phyloP scores from a whole-genome alignment of 2,888 invertebrate genomes.

The Galerucella pusilla region DNA sequence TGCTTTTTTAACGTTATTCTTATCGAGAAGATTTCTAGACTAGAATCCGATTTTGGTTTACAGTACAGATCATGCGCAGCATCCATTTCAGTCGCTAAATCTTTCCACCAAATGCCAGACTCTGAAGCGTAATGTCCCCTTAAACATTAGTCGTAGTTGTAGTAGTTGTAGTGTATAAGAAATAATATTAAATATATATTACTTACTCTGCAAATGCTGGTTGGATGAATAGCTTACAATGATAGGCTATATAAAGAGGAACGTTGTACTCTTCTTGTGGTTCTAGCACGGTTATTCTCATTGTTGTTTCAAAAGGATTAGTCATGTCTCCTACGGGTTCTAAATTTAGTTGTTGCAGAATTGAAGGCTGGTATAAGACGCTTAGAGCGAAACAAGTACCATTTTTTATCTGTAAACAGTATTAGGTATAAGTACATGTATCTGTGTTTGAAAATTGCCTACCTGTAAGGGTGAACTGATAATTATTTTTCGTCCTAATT shows the following conservation, averaged over 20 bases:
- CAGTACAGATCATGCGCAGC: constrained; percentile 76
- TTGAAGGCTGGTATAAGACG: constrained; percentile 78
- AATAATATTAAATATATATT: not conserved
- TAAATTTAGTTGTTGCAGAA: constrained; percentile 74
- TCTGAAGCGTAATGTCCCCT: constrained; percentile 78
- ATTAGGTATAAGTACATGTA: not conserved
- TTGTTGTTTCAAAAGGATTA: constrained; percentile 81
- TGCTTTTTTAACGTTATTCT: constrained; percentile 67
- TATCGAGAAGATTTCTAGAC: constrained; percentile 74
- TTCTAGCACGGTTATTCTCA: constrained; percentile 77
- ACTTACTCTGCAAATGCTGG: constrained; percentile 81
- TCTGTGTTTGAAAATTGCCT: constrained; percentile 37
- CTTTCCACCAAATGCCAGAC: constrained; percentile 84
- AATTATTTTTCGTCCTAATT: constrained; percentile 68
- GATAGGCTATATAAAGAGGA: constrained; percentile 83
- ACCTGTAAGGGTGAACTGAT: constrained; percentile 83
- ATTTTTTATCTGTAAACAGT: constrained; percentile 73
- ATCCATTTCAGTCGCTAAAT: constrained; percentile 75
- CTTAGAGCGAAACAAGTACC: constrained; percentile 82
- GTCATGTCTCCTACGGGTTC: constrained; percentile 74
- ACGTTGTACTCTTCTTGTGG: constrained; percentile 81
- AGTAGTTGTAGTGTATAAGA: not conserved
- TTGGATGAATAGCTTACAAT: constrained; percentile 79
- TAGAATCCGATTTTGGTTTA: constrained; percentile 71
- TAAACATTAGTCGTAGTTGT: constrained; percentile 36